These are phyloP conservation scores for Mythimna ferrago DNA, from an alignment of 2,888 invertebrate species.

Conservation along the genomic window DNA sequence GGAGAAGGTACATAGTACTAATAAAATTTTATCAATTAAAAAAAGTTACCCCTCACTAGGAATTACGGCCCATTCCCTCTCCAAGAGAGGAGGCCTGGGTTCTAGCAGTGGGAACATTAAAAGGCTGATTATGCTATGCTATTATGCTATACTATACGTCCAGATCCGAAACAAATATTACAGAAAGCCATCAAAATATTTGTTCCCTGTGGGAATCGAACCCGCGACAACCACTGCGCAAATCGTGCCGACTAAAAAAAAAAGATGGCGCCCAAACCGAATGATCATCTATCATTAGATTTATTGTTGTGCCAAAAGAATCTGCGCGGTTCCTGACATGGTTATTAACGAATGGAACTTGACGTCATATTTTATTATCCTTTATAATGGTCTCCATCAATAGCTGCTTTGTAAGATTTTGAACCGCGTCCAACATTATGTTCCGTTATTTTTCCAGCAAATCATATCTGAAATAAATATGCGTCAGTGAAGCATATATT, in stretches of 20 bases:
- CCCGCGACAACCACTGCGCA: too few species aligned
- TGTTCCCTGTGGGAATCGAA: too few species aligned
- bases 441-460: constrained; percentile 28
- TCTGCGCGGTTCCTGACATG: constrained; percentile 59
- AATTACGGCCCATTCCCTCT: too few species aligned
- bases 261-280: constrained; percentile 37
- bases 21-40: not conserved
- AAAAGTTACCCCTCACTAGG: too few species aligned
- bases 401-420: constrained; percentile 48
- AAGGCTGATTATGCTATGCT: too few species aligned
- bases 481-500: constrained; percentile 14
- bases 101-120: too few species aligned
- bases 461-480: constrained; percentile 33
- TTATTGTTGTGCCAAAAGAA: constrained; percentile 62
- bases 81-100: too few species aligned
- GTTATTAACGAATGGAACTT: constrained; percentile 63
- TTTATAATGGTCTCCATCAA: constrained; percentile 48
- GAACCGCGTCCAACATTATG: constrained; percentile 48
- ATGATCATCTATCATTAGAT: constrained; percentile 64
- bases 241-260: constrained; percentile 15
- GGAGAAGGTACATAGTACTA: constrained; percentile 37
- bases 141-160: too few species aligned
- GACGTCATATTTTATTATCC: constrained; percentile 62
- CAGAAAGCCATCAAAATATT: too few species aligned
- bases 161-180: too few species aligned